These are phyloP conservation scores for Oligia strigilis DNA, from an alignment of 2,888 invertebrate genomes.

Conservation along the genomic window DNA sequence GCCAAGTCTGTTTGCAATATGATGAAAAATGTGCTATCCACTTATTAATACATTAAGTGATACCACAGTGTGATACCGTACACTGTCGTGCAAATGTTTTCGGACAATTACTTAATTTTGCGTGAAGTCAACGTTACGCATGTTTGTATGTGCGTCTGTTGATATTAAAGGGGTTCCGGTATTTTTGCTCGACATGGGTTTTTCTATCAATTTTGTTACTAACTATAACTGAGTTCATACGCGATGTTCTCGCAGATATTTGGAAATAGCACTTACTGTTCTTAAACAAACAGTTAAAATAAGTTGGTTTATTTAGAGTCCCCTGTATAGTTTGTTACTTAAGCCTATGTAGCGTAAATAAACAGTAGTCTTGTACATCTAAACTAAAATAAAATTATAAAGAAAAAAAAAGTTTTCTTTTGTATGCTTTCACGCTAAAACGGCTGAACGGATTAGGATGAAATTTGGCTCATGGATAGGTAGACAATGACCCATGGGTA, in stretches of 20 bases:
- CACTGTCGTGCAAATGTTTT: conserved; percentile 43
- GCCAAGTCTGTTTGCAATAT: conserved; percentile 53
- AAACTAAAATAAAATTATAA: too few species aligned
- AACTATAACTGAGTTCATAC: background rate
- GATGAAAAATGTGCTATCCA: conserved; percentile 57
- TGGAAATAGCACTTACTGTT: background rate
- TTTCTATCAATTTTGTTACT: background rate
- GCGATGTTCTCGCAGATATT: background rate
- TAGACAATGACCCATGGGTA: too few species aligned
- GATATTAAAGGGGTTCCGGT: background rate
- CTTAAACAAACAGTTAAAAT: background rate
- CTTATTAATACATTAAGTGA: conserved; percentile 61
- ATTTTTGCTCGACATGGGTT: conserved; percentile 3
- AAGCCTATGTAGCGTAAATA: background rate
- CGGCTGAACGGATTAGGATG: too few species aligned
- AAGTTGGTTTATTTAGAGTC: background rate
- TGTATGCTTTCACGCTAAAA: too few species aligned
- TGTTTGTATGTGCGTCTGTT: conserved; percentile 14
- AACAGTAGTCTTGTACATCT: background rate
- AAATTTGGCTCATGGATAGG: too few species aligned
- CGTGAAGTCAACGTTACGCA: conserved; percentile 1
- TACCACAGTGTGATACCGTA: conserved; percentile 48
- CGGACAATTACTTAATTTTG: conserved; percentile 34
- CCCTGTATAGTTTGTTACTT: background rate
- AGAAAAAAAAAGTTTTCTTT: too few species aligned